phyloP scores from a whole-genome alignment of 2,797 vertebrate species.

The Sparus aurata region DNA sequence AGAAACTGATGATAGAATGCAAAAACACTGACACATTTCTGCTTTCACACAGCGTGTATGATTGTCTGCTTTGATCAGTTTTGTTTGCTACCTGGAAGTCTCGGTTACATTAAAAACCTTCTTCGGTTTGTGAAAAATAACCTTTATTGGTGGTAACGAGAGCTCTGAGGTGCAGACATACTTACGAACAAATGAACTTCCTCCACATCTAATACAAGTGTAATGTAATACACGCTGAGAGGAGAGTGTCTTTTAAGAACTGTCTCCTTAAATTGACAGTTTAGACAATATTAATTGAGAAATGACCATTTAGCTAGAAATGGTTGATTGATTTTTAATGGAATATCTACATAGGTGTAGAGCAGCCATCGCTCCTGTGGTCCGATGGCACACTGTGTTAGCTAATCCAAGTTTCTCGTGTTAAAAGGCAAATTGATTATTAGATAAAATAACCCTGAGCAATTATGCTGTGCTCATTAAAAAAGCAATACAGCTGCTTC shows the following conservation, averaged over 20 bases:
- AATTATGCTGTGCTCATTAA: too few relatives aligned
- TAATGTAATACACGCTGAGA: neutral
- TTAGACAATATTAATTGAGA: too few relatives aligned
- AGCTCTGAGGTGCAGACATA: neutral
- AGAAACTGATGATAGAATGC: too few relatives aligned
- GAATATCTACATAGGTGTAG: too few relatives aligned
- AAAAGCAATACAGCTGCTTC: too few relatives aligned
- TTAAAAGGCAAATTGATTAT: too few relatives aligned
- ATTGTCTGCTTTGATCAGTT: neutral
- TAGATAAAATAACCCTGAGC: too few relatives aligned
- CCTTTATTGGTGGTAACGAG: neutral
- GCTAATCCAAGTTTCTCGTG: too few relatives aligned
- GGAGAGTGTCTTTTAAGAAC: neutral
- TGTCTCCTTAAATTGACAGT: neutral
- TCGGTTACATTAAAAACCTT: neutral
- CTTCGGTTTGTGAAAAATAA: neutral
- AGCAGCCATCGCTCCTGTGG: too few relatives aligned
- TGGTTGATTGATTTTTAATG: too few relatives aligned
- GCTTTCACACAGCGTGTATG: neutral
- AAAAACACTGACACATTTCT: neutral
- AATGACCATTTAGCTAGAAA: too few relatives aligned
- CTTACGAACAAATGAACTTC: constrained; percentile 3
- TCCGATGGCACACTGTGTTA: too few relatives aligned
- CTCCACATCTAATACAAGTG: neutral
- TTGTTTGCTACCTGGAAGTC: neutral